phyloP scores from a whole-genome alignment of 2,113 vertebrate species.

The Oreochromis tanganicae region DNA sequence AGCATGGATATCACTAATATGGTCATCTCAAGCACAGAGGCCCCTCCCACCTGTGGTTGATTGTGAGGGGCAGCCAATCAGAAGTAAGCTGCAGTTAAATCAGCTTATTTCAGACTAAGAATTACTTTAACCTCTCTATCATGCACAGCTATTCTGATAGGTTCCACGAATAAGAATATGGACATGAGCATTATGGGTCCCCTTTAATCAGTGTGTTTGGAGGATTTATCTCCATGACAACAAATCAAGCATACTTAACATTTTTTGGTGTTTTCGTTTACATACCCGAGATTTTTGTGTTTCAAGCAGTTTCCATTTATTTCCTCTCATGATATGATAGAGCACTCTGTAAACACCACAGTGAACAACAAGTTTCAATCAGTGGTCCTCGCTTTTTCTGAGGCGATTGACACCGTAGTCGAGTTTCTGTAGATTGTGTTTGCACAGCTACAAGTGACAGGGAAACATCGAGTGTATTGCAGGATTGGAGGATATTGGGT shows the following conservation, averaged over 20 bases:
- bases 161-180: neutral
- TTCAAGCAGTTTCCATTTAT: neutral
- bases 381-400: neutral
- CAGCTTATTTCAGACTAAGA: neutral
- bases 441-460: neutral
- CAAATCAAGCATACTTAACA: neutral
- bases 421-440: neutral
- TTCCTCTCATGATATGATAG: neutral
- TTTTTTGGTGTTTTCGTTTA: neutral
- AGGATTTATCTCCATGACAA: neutral
- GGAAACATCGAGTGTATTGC: neutral
- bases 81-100: neutral
- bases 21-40: neutral
- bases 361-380: neutral
- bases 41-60: neutral
- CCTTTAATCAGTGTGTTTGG: neutral
- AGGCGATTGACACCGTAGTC: neutral
- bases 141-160: neutral
- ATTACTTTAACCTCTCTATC: neutral
- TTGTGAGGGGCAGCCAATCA: neutral
- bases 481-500: neutral
- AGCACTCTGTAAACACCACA: neutral
- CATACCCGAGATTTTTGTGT: neutral
- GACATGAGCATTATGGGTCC: neutral
- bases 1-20: neutral